Base-by-base conservation (phyloP, 2,113 vertebrate genomes). In the Pontoporia blainvillei region DNA sequence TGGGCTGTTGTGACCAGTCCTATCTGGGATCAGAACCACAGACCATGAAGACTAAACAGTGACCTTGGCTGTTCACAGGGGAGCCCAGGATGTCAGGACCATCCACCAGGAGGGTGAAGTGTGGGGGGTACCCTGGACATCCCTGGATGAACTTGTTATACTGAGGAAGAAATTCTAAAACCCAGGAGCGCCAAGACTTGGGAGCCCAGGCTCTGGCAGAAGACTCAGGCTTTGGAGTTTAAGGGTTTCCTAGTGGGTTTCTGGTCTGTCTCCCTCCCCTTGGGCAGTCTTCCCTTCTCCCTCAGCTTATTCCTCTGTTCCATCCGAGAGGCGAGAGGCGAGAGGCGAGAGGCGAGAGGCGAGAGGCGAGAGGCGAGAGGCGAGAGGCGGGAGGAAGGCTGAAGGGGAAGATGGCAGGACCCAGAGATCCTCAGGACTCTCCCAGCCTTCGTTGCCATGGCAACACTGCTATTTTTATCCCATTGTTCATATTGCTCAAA, bases 401-500 rank as follows among this genome's bases (percentile, higher is more conserved):
- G 76, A 62, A 94, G 46, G 86, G 93, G 95, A 96, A 95, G 93
- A 98, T 97, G 96, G 96, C 98, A 97, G 87, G 98, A 98, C 97
- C 96, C 98, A 97, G 96, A 96, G 86, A 98, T 98, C 96, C 97
- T 98, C 92, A 97, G 98, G 98, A 98, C 96, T 96, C 96, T 98
- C 98, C 98, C 97, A 84, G 98, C 97, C 97, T 98, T 97, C 61
- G 97, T 98, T 98, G 98, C 98, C 98, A 98, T 98, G 98, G 98
- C 98, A 98, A 98, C 97, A 0, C 64, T n/a, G 98, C 98, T 98
- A 98, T 99, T 98, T 99, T 98, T 98, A 99, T 98, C 95, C 96
- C 96, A 84, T 98, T 98, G 97, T 98, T 98, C 98, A 96, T 93
- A 97, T 98, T 96, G 98, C 98, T 97, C 96, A 95, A 97, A 98